phyloP scores from a whole-genome alignment of 2,797 vertebrate species.

The Acanthopagrus latus region DNA sequence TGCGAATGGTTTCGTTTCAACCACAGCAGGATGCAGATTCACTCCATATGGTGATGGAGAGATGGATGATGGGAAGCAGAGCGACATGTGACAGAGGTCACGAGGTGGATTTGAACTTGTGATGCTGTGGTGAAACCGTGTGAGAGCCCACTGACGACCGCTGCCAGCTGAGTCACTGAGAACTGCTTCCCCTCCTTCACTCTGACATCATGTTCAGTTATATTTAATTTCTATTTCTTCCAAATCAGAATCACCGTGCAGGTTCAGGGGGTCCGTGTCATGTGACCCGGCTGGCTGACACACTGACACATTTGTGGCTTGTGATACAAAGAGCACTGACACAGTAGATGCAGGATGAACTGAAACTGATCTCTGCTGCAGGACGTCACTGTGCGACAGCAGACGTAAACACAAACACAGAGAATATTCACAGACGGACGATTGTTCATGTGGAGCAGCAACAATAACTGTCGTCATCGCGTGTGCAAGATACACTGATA shows the following conservation, averaged over 20 bases:
- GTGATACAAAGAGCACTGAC: slow-evolving; percentile 21
- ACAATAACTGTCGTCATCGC: not conserved
- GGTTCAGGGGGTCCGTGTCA: slow-evolving; percentile 23
- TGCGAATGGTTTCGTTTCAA: too few relatives aligned
- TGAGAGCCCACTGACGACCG: slow-evolving; percentile 26
- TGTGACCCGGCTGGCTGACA: not conserved
- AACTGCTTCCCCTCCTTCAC: not conserved
- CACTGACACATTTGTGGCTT: slow-evolving; percentile 11
- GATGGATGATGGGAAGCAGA: slow-evolving; percentile 1
- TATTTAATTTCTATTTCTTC: too few relatives aligned
- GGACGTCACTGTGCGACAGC: slow-evolving; percentile 9
- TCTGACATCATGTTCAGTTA: not conserved
- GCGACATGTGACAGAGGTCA: slow-evolving; percentile 45
- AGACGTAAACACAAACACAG: slow-evolving; percentile 47
- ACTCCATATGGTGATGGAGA: not conserved
- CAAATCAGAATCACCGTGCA: not conserved
- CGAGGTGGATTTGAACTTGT: slow-evolving; percentile 51
- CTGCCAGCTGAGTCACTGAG: slow-evolving; percentile 18
- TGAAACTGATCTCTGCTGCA: slow-evolving; percentile 25
- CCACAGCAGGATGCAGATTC: not conserved
- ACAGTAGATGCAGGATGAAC: not conserved
- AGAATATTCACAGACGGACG: not conserved
- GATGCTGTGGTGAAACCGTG: slow-evolving; percentile 59
- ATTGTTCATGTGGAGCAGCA: slow-evolving; percentile 17
- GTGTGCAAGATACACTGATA: not conserved